Evolutionary conservation across 1,140 invertebrate genomes (phyloP).

Genomic region (Polyergus mexicanus): DNA sequence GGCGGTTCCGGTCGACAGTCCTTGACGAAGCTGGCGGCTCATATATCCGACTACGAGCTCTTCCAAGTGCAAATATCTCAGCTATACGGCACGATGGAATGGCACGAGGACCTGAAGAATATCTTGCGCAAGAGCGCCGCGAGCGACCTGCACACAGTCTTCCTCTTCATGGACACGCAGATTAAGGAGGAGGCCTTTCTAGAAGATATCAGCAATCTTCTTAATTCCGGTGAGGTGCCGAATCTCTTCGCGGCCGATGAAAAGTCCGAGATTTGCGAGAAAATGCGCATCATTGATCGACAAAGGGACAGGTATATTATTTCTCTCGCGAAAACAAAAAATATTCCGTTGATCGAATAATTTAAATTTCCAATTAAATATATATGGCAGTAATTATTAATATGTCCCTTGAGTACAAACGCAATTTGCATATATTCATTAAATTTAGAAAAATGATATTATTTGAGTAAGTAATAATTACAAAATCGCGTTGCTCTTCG

Average conservation of each 20-base stretch:
- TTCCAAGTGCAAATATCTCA: slow-evolving; percentile 97
- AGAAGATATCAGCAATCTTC: slow-evolving; percentile 97
- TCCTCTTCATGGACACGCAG: slow-evolving; percentile 96
- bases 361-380: slow-evolving; percentile 17
- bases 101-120: slow-evolving; percentile 95
- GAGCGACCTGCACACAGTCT: slow-evolving; percentile 95
- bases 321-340: neutral
- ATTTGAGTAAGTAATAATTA: slow-evolving; percentile 33
- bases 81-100: slow-evolving; percentile 94
- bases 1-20: slow-evolving; percentile 97
- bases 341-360: neutral
- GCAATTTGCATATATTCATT: slow-evolving; percentile 13
- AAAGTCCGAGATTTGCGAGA: slow-evolving; percentile 96
- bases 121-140: slow-evolving; percentile 94
- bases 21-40: slow-evolving; percentile 94
- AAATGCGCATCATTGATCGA: slow-evolving; percentile 96
- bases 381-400: neutral
- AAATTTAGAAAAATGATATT: slow-evolving; percentile 2
- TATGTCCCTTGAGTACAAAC: neutral
- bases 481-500: neutral
- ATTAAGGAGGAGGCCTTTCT: slow-evolving; percentile 97
- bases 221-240: slow-evolving; percentile 97
- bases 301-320: slow-evolving; percentile 89
- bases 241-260: slow-evolving; percentile 96
- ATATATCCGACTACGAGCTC: slow-evolving; percentile 97